Evolutionary conservation across 2,888 invertebrate species (phyloP).

Genomic region (Melanotus villosus): DNA sequence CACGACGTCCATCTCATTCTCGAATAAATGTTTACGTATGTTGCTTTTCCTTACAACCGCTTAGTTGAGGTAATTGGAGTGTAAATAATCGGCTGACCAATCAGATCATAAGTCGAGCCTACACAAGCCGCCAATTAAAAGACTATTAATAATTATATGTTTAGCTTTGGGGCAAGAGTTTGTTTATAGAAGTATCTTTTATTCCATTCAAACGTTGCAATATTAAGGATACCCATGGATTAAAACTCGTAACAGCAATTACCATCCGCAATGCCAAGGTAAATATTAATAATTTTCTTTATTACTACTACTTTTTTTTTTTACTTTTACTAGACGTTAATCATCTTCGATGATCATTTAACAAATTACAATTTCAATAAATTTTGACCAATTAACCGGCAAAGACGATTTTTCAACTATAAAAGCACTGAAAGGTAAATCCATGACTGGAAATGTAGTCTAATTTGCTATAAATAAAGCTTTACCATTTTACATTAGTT

Average conservation of each 20-base stretch:
- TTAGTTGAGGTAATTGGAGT: conserved; percentile 55
- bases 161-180: conserved; percentile 44
- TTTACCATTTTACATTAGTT: too few relatives aligned
- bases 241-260: conserved; percentile 12
- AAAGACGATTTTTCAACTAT: not conserved
- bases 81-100: conserved; percentile 56
- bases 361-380: conserved; percentile 24
- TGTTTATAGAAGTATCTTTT: conserved; percentile 37
- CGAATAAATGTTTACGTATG: conserved; percentile 32
- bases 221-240: not conserved
- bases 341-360: conserved; percentile 22
- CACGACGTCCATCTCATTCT: conserved; percentile 38
- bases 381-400: conserved; percentile 1
- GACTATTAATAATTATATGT: conserved; percentile 55
- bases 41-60: conserved; percentile 39
- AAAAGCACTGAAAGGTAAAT: too few relatives aligned
- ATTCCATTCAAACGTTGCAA: conserved; percentile 20
- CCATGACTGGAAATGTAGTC: too few relatives aligned
- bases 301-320: conserved; percentile 18
- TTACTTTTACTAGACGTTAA: conserved; percentile 14
- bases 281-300: conserved; percentile 26
- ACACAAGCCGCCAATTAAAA: conserved; percentile 55
- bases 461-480: too few relatives aligned
- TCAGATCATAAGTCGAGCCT: conserved; percentile 53
- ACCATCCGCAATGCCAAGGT: conserved; percentile 16